Percentiles rank a stretch among this genome's conserved stretches.
Evolutionary conservation across 2,113 vertebrate species (phyloP).

Genomic region (Microcebus ravelobensis): DNA sequence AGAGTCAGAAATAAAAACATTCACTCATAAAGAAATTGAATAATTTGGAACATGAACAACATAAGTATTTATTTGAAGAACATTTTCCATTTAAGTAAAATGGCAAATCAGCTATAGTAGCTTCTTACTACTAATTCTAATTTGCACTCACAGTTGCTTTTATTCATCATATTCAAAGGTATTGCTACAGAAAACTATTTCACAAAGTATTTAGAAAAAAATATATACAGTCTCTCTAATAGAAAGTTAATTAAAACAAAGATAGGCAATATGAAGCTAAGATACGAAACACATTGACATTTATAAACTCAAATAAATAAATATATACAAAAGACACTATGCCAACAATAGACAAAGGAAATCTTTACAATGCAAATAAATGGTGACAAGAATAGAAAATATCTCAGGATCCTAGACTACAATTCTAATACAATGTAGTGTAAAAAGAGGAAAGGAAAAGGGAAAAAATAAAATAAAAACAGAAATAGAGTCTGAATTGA

Average conservation of each 20-base stretch:
- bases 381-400: conserved; percentile 32
- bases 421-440: conserved; percentile 82
- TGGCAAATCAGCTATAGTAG: conserved; percentile 72
- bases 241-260: conserved; percentile 78
- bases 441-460: conserved; percentile 32
- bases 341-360: conserved; percentile 74
- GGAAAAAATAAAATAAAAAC: conserved; percentile 41
- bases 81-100: conserved; percentile 80
- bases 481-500: conserved; percentile 70
- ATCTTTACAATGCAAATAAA: conserved; percentile 66
- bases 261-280: conserved; percentile 72
- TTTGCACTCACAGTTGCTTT: conserved; percentile 75
- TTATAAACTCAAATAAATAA: conserved; percentile 90
- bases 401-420: conserved; percentile 59
- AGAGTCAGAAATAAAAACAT: conserved; percentile 73
- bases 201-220: conserved; percentile 78
- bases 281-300: conserved; percentile 78
- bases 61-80: conserved; percentile 83
- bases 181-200: conserved; percentile 80
- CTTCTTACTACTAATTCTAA: conserved; percentile 78
- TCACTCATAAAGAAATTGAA: conserved; percentile 82
- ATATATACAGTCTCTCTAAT: conserved; percentile 74
- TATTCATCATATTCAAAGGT: conserved; percentile 72
- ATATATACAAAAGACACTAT: conserved; percentile 86
- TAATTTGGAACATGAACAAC: conserved; percentile 82